Base-by-base conservation (phyloP, 2,113 vertebrate genomes). In the Hemicordylus capensis region DNA sequence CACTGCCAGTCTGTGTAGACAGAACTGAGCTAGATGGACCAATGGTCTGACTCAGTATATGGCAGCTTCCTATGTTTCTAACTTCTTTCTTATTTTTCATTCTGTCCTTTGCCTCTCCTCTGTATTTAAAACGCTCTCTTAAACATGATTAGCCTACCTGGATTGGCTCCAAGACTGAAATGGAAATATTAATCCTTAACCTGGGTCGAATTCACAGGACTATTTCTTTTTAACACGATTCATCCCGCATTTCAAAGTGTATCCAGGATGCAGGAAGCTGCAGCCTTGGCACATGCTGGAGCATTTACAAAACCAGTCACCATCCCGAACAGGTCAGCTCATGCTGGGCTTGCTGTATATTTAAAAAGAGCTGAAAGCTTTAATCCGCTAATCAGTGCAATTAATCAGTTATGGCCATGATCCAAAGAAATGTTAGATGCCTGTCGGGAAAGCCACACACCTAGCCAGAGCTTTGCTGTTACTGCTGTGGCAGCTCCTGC, bases 61-160 rank as follows among this genome's bases (percentile, higher is more conserved):
- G n/a, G n/a, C n/a, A n/a, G n/a, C n/a, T n/a, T n/a, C n/a, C n/a
- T n/a, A n/a, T n/a, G n/a, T n/a, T n/a, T n/a, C n/a, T n/a, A n/a
- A n/a, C n/a, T n/a, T n/a, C n/a, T n/a, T n/a, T n/a, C n/a, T n/a
- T n/a, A n/a, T n/a, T n/a, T n/a, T n/a, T n/a, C n/a, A n/a, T n/a
- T 8, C 48, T 54, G 17, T 80, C 59, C 67, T 88, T 81, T 63
- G 85, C 1, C 12, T 86, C 74, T 69, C 15, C 81, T 4, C 0
- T 66, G 0, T 37, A 14, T 59, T 93, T 82, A 76, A 5, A 0
- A 1, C 80, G 20, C 37, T 59, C 4, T 91, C 28, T 84, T 93
- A 72, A 51, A 78, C 73, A 67, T 84, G 74, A 84, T 75, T 56
- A 34, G 77, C 88, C 48, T 86, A 76, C 75, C 79, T 76, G 56